Conservation (phyloP, 2,888 invertebrate genomes). For the Crocallis elinguaria region DNA sequence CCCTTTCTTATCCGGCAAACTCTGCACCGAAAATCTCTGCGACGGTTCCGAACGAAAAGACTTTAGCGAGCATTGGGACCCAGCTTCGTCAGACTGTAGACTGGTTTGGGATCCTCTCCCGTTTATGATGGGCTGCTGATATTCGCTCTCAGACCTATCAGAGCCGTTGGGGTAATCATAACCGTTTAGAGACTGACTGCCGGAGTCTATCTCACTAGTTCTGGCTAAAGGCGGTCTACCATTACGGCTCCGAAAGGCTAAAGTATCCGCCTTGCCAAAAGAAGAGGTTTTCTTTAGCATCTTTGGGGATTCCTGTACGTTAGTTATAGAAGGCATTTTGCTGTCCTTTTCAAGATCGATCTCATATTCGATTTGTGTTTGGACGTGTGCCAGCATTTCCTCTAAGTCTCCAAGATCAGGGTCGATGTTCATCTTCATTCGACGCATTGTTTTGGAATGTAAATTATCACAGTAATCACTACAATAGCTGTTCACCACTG, state of each 20-base stretch:
- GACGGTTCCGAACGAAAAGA: slow-evolving; percentile 73
- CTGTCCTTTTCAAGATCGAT: slow-evolving; percentile 72
- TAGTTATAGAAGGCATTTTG: slow-evolving; percentile 67
- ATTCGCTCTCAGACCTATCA: slow-evolving; percentile 52
- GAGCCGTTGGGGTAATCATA: slow-evolving; percentile 35
- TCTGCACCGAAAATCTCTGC: slow-evolving; percentile 64
- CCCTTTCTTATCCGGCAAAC: slow-evolving; percentile 67
- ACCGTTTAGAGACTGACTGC: slow-evolving; percentile 43
- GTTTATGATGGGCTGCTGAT: slow-evolving; percentile 55
- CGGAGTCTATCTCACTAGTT: slow-evolving; percentile 42
- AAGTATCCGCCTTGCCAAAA: slow-evolving; percentile 58
- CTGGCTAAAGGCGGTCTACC: slow-evolving; percentile 55
- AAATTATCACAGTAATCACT: slow-evolving; percentile 22
- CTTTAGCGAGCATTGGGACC: slow-evolving; percentile 66
- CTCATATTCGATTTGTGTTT: slow-evolving; percentile 76
- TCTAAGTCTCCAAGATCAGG: slow-evolving; percentile 79
- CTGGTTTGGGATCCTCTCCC: slow-evolving; percentile 65
- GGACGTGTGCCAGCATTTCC: slow-evolving; percentile 80
- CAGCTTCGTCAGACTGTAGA: slow-evolving; percentile 65
- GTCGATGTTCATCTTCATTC: slow-evolving; percentile 67
- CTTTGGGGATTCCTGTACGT: slow-evolving; percentile 72
- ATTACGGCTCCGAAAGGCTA: slow-evolving; percentile 55
- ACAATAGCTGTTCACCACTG: slow-evolving; percentile 1
- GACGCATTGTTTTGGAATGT: slow-evolving; percentile 57
- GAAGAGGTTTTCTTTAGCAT: slow-evolving; percentile 63